phyloP scores from a whole-genome alignment of 2,888 invertebrate species.

The Ornithoptera alexandrae region DNA sequence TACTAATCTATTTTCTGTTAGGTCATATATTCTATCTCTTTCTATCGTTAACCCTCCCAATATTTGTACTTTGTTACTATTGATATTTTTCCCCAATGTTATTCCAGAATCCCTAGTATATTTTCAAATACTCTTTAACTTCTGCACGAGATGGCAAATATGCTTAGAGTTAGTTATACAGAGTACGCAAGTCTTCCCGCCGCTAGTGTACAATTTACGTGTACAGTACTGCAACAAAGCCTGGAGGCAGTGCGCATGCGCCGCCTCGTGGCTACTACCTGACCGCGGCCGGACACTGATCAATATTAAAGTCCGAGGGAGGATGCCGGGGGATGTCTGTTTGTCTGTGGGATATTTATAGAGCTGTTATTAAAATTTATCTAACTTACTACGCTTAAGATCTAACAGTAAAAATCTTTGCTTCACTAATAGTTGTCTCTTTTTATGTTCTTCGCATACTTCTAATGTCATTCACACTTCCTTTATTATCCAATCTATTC shows the following conservation, averaged over 20 bases:
- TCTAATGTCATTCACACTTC: too few relatives aligned
- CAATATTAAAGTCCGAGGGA: slow-evolving; percentile 81
- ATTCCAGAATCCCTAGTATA: background rate
- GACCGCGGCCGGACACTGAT: slow-evolving; percentile 81
- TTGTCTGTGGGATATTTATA: slow-evolving; percentile 63
- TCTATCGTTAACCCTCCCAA: too few relatives aligned
- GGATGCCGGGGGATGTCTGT: slow-evolving; percentile 77
- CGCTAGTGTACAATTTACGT: background rate
- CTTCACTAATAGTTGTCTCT: too few relatives aligned
- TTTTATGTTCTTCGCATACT: too few relatives aligned
- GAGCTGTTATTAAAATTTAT: slow-evolving; percentile 49
- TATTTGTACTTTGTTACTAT: too few relatives aligned
- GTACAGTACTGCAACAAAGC: slow-evolving; percentile 38
- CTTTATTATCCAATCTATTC: too few relatives aligned
- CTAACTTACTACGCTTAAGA: too few relatives aligned
- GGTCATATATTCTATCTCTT: too few relatives aligned
- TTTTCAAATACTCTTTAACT: background rate
- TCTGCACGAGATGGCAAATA: background rate
- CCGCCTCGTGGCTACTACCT: slow-evolving; percentile 70
- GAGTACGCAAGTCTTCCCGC: background rate
- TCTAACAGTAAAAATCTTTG: too few relatives aligned
- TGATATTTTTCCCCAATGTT: background rate
- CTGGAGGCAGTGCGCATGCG: slow-evolving; percentile 64
- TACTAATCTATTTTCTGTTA: too few relatives aligned
- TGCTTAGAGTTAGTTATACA: background rate